A percentile compares a stretch with the other conserved stretches of the same genome.
Evolutionary conservation across 2,888 invertebrate species (phyloP).

Genomic region (Oscheius sp.): DNA sequence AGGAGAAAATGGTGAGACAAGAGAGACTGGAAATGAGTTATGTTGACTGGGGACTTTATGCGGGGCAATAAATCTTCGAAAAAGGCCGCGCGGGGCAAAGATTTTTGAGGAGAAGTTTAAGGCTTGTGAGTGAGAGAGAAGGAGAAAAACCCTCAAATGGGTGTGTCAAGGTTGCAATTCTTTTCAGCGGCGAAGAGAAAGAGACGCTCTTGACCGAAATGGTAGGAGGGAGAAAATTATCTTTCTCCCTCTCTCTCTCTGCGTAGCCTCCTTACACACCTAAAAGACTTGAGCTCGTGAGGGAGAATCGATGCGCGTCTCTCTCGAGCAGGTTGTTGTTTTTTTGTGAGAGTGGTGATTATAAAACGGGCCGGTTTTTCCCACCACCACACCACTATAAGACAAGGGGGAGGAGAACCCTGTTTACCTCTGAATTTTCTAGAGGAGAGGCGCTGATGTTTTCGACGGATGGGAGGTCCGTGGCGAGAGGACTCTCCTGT

Average conservation of each 20-base stretch:
- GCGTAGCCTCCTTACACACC: not conserved
- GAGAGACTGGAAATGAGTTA: not conserved
- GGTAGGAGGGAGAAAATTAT: not conserved
- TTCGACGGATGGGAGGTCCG: too few species aligned
- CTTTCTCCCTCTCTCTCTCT: not conserved
- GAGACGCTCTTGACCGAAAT: not conserved
- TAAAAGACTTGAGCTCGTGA: not conserved
- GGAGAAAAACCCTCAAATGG: not conserved
- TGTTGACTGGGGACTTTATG: too few species aligned
- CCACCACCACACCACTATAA: not conserved
- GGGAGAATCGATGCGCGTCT: not conserved
- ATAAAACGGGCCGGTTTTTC: not conserved
- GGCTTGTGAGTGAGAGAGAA: not conserved
- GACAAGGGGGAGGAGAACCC: not conserved
- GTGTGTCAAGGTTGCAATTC: slow-evolving; percentile 14
- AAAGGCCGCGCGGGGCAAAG: too few species aligned
- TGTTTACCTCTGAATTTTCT: not conserved
- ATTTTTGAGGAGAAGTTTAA: not conserved
- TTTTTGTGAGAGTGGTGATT: not conserved
- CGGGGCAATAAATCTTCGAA: not conserved
- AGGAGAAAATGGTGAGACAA: not conserved
- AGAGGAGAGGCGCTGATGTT: not conserved
- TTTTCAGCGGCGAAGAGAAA: not conserved
- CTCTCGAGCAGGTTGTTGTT: slow-evolving; percentile 19
- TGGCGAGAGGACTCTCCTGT: too few species aligned